Conservation (phyloP, 2,113 vertebrate species). For the Gymnogyps californianus region DNA sequence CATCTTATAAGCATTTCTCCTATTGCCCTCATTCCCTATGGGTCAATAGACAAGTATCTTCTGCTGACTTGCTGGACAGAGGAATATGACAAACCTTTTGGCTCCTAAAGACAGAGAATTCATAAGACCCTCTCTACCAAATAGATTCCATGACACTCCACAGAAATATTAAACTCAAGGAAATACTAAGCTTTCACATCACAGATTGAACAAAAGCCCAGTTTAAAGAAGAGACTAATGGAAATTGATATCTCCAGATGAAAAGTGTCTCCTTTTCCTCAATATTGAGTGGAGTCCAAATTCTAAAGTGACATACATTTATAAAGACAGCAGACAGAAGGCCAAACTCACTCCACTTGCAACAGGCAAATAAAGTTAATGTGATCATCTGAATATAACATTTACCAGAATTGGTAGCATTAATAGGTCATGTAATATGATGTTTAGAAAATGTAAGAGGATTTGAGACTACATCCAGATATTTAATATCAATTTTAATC, state of each 20-base stretch:
- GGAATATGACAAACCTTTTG: background rate
- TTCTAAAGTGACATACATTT: background rate
- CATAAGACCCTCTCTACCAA: background rate
- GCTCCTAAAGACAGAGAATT: background rate
- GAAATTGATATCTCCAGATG: background rate
- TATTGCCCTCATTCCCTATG: background rate
- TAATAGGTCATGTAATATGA: background rate
- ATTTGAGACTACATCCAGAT: background rate
- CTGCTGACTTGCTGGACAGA: background rate
- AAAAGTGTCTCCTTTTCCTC: background rate
- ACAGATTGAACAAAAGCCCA: background rate
- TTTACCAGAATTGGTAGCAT: background rate
- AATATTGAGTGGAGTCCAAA: background rate
- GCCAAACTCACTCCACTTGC: background rate
- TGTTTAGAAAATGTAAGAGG: background rate
- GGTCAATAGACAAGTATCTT: background rate
- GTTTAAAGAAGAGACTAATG: background rate
- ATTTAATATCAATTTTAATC: constrained; percentile 17
- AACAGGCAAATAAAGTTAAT: background rate
- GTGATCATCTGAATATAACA: background rate
- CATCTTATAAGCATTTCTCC: background rate
- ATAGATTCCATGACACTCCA: background rate
- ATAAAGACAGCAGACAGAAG: background rate
- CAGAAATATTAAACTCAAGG: background rate
- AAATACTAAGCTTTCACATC: background rate